Base-by-base conservation (phyloP, 1,140 invertebrate genomes). In the Calycopis cecrops region DNA sequence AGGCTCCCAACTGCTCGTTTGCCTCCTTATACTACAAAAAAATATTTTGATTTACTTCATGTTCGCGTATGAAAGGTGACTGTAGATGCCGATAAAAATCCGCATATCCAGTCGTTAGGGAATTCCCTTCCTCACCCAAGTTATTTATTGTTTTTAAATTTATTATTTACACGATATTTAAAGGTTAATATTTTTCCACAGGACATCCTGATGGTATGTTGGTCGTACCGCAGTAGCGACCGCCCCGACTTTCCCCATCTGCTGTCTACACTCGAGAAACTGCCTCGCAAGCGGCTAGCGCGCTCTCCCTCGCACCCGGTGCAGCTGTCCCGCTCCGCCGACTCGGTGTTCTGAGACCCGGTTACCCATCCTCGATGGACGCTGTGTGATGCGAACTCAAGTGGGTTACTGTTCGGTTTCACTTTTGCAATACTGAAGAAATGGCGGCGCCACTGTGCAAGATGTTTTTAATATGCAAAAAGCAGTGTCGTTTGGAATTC, bases 221-320 rank as follows among this genome's bases (percentile, higher is more conserved):
- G 98, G 98, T 92, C 95, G 40, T 98, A 93, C 79, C 91, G 93
- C 51, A 88, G 93, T 9, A 89, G 91, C 48, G 95, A 97, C 73
- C 91, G 98, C 60, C 96, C 96, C 0, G 95, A 98, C 72, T 99
- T 99, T 88, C 91, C 92, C 55, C 91, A 92, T 59, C 88, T 99
- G 37, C 90, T 97, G 56, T 93, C 93, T 58, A 93, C 94, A 44
- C 90, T 99, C 58, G 95, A 98, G 74, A 94, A 94, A 76, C 89
- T 99, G 69, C 97, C 97, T 48, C 95, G 96, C 76, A 99, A 99
- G 90, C 91, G 97, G 55, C 91, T 99, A 58, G 95, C 96, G 14
- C 92, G 98, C 59, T 98, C 96, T 86, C 98, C 98, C 57, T 99
- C 98, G 57, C 98, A 99, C 92, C 98, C 98, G 14, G 93, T 97